Conservation (phyloP, 1,140 invertebrate species). For the Macrostomum lignano region DNA sequence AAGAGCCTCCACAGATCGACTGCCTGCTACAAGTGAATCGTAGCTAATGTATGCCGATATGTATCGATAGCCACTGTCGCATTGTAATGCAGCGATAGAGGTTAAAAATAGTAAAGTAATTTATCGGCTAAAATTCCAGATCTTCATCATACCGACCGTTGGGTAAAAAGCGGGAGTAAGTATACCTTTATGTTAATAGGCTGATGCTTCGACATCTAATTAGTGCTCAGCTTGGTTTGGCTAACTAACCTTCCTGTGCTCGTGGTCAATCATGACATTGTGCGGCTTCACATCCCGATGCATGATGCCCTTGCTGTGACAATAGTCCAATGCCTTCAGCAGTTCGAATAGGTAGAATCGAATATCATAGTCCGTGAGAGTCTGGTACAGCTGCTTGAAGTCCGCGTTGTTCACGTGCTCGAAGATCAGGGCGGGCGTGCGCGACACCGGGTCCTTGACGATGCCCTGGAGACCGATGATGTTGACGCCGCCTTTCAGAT, state of each 20-base stretch:
- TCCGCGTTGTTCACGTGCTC: constrained; percentile 99
- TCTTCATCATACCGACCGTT: too few species aligned
- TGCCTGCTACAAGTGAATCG: too few species aligned
- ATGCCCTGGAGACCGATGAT: constrained; percentile 90
- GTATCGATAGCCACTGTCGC: too few species aligned
- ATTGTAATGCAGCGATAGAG: too few species aligned
- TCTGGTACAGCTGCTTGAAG: constrained; percentile 98
- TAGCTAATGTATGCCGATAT: too few species aligned
- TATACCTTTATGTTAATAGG: too few species aligned
- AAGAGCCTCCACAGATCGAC: too few species aligned
- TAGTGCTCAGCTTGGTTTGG: neutral
- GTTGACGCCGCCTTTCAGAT: constrained; percentile 88
- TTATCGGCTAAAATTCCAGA: too few species aligned
- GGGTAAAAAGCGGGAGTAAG: too few species aligned
- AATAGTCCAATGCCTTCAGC: constrained; percentile 84
- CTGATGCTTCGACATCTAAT: too few species aligned
- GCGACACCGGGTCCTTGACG: constrained; percentile 80
- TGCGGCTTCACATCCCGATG: constrained; percentile 88
- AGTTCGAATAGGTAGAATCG: constrained; percentile 70
- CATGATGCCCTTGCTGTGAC: constrained; percentile 99
- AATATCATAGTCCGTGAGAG: constrained; percentile 94
- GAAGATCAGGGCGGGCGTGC: constrained; percentile 92
- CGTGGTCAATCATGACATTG: constrained; percentile 99
- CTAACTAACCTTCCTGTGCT: constrained; percentile 49
- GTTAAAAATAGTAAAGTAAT: too few species aligned